A percentile compares a stretch with the other conserved stretches of the same genome.
These are phyloP conservation scores for Diadophis punctatus DNA, from an alignment of 2,113 vertebrate species.

Conservation along the genomic window DNA sequence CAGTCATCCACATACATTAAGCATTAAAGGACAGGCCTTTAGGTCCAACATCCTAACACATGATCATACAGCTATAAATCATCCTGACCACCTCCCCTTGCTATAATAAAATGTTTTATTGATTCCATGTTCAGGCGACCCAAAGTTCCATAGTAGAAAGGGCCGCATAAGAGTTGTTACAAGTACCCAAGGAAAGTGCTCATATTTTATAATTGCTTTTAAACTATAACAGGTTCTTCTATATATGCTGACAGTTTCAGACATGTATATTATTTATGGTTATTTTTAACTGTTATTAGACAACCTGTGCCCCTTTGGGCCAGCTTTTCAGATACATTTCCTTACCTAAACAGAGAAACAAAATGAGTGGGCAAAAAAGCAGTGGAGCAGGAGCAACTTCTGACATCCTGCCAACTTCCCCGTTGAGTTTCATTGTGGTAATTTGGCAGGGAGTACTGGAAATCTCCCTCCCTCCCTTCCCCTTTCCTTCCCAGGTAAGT, in stretches of 20 bases:
- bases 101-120: background rate
- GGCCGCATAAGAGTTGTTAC: background rate
- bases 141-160: background rate
- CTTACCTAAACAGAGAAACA: too few relatives aligned
- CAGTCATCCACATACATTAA: background rate
- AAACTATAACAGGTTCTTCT: background rate
- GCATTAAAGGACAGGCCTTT: background rate
- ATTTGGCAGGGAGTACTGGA: background rate
- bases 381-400: too few relatives aligned
- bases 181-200: background rate
- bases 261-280: background rate
- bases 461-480: background rate
- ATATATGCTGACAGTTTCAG: background rate
- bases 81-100: background rate
- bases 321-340: too few relatives aligned
- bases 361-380: too few relatives aligned
- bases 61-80: background rate
- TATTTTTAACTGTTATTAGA: background rate
- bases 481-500: background rate
- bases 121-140: background rate
- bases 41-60: background rate
- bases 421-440: too few relatives aligned
- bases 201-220: background rate
- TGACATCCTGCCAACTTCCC: too few relatives aligned
- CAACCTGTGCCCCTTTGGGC: background rate